These are phyloP conservation scores for Aptenodytes forsteri DNA, from an alignment of 2,113 vertebrate genomes.

Conservation along the genomic window DNA sequence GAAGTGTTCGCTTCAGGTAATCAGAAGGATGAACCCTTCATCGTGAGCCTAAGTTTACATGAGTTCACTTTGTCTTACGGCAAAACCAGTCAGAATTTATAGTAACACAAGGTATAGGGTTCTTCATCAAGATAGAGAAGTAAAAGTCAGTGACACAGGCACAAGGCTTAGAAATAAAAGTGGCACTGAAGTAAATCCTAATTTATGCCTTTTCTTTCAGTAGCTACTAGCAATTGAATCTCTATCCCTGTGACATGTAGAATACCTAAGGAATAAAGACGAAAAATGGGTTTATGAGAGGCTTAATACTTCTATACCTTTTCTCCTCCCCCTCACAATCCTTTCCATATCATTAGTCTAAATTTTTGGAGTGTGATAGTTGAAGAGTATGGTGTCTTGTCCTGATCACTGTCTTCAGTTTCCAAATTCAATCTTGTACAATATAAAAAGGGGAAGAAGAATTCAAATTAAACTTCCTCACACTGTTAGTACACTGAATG, in stretches of 20 bases:
- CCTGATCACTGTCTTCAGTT: background rate
- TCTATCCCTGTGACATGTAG: background rate
- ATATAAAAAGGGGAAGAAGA: background rate
- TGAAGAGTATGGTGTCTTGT: background rate
- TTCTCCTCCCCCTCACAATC: background rate
- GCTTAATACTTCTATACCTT: background rate
- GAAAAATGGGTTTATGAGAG: background rate
- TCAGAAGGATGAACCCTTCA: background rate
- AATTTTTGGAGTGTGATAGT: background rate
- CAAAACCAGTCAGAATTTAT: background rate
- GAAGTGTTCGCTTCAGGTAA: background rate
- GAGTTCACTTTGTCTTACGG: background rate
- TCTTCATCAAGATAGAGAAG: background rate
- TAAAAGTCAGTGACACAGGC: background rate
- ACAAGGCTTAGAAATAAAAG: background rate
- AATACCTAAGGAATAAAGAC: background rate
- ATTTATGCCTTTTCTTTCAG: background rate
- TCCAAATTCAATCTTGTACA: background rate
- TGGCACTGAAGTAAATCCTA: background rate
- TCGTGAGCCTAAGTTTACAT: background rate
- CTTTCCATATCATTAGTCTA: background rate
- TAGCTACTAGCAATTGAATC: background rate
- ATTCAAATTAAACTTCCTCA: background rate
- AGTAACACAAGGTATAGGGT: background rate
- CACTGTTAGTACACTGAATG: background rate